Conservation (phyloP, 2,113 vertebrate genomes). For the Turnix velox region DNA sequence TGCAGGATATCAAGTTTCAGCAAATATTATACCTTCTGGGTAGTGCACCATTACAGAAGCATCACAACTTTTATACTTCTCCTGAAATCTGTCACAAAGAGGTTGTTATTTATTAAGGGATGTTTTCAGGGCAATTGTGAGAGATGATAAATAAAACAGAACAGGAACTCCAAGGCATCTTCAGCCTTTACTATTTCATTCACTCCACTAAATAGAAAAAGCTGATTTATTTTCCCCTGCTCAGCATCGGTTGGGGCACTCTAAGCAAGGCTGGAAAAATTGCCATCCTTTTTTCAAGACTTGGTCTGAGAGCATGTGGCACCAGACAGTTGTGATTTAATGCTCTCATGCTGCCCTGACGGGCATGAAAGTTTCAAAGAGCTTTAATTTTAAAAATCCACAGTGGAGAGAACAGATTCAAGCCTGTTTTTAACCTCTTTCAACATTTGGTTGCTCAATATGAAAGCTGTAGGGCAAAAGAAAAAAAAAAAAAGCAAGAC, state of each 20-base stretch:
- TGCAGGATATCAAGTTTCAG: neutral
- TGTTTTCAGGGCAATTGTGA: neutral
- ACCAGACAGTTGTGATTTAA: neutral
- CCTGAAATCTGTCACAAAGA: neutral
- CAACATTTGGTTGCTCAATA: neutral
- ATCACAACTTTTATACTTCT: neutral
- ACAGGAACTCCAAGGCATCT: neutral
- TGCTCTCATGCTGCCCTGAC: neutral
- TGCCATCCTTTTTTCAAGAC: neutral
- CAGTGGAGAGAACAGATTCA: neutral
- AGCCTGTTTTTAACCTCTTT: constrained; percentile 3
- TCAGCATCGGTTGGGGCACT: neutral
- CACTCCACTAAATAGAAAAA: neutral
- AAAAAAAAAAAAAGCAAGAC: neutral
- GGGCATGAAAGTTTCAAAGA: neutral
- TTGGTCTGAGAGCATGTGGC: neutral
- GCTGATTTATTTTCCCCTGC: neutral
- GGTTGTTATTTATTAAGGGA: neutral
- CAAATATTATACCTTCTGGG: neutral
- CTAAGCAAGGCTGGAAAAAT: neutral
- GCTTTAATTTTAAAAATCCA: constrained; percentile 15
- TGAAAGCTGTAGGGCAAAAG: neutral
- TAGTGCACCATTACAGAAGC: neutral
- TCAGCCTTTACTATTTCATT: neutral
- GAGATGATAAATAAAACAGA: neutral